These are phyloP conservation scores for Caerostris darwini DNA, from an alignment of 1,140 invertebrate genomes.

Conservation along the genomic window DNA sequence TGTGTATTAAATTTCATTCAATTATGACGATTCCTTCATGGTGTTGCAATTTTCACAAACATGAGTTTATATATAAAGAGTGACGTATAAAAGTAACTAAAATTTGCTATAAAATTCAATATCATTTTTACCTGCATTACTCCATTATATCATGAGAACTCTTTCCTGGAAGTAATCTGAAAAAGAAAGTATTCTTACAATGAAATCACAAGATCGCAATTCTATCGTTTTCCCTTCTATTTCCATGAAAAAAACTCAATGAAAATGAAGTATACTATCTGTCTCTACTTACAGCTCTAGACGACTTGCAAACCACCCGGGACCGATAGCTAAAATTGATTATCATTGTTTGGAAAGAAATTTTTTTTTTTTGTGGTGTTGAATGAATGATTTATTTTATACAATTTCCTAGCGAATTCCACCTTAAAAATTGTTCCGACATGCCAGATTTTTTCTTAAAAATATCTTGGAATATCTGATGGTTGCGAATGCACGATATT, in stretches of 20 bases:
- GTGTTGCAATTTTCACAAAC: no score
- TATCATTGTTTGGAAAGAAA: background rate
- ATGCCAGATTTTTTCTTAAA: no score
- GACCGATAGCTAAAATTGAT: background rate
- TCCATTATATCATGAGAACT: no score
- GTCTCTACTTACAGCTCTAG: background rate
- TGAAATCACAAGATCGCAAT: background rate
- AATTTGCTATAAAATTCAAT: no score
- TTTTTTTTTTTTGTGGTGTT: background rate
- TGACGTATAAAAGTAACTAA: no score
- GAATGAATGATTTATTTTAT: background rate
- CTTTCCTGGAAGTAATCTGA: no score
- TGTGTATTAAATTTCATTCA: no score
- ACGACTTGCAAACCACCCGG: background rate
- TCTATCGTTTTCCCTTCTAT: background rate
- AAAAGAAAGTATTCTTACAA: no score
- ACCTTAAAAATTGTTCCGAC: background rate
- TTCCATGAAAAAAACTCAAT: background rate
- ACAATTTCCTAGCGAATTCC: background rate
- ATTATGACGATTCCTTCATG: no score
- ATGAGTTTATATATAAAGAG: no score
- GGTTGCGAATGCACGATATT: background rate
- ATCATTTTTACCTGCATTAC: no score
- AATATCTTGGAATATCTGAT: no score
- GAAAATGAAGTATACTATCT: background rate